phyloP scores from a whole-genome alignment of 35 echinoderm and acorn worm genomes.

The Eucidaris tribuloides region DNA sequence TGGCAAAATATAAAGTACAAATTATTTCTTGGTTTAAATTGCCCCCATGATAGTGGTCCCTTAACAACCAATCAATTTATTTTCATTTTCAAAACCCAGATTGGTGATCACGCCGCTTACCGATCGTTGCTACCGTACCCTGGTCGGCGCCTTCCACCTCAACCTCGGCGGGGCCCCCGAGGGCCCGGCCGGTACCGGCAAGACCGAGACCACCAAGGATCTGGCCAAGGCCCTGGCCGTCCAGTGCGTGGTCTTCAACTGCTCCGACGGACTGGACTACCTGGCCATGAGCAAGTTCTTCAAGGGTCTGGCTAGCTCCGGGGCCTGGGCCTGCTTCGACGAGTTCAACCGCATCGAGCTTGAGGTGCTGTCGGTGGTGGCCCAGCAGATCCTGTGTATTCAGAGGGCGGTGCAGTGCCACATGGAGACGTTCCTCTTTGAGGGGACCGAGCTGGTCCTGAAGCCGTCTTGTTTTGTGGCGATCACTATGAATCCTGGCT shows the following conservation, averaged over 20 bases:
- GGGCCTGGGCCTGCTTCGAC: constrained; percentile 99
- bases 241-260: constrained; percentile 99
- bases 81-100: constrained; percentile 31
- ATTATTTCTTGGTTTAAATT: no score
- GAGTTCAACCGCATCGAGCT: constrained; percentile 99
- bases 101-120: constrained; percentile 99
- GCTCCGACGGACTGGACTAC: constrained; percentile 98
- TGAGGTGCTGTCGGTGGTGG: constrained; percentile 99
- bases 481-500: constrained; percentile 98
- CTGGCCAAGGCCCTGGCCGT: constrained; percentile 97
- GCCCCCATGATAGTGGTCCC: no score
- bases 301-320: constrained; percentile 95
- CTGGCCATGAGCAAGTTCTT: constrained; percentile 99
- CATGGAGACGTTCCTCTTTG: constrained; percentile 80
- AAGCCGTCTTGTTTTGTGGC: constrained; percentile 91
- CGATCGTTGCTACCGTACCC: constrained; percentile 95
- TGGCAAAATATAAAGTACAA: no score
- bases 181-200: constrained; percentile 94
- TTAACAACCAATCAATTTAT: no score
- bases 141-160: constrained; percentile 98
- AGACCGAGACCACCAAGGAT: constrained; percentile 99
- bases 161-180: constrained; percentile 97
- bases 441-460: constrained; percentile 83
- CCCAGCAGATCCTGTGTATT: constrained; percentile 98
- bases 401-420: constrained; percentile 82